Conservation (phyloP, 1,140 invertebrate species). For the Drosophila seguyi region DNA sequence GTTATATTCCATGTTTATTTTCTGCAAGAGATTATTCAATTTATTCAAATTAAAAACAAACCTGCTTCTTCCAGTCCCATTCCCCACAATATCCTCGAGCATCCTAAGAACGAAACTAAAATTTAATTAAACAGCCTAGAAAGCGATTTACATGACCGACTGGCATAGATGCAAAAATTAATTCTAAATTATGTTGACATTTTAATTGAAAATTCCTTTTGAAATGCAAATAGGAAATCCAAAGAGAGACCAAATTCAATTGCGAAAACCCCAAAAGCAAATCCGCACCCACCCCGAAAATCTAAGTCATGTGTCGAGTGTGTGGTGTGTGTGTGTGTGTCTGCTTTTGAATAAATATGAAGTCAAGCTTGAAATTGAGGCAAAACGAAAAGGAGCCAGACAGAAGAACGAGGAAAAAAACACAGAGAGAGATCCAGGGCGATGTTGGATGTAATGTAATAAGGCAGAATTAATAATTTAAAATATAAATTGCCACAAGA, state of each 20-base stretch:
- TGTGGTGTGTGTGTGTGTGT: slow-evolving; percentile 7
- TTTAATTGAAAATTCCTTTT: slow-evolving; percentile 73
- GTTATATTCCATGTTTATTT: not conserved
- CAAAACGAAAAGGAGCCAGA: slow-evolving; percentile 22
- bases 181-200: slow-evolving; percentile 56
- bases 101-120: slow-evolving; percentile 19
- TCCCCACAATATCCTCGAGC: not conserved
- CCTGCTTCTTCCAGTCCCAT: not conserved
- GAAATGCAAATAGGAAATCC: slow-evolving; percentile 60
- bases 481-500: slow-evolving; percentile 82
- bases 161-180: slow-evolving; percentile 37
- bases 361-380: slow-evolving; percentile 63
- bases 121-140: slow-evolving; percentile 33
- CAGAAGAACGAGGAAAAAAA: not conserved
- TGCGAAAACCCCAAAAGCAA: slow-evolving; percentile 52
- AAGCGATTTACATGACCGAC: slow-evolving; percentile 25
- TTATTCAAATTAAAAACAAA: slow-evolving; percentile 4
- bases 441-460: slow-evolving; percentile 66
- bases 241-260: slow-evolving; percentile 66
- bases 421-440: not conserved
- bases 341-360: slow-evolving; percentile 46
- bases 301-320: slow-evolving; percentile 39
- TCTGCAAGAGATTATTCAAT: not conserved
- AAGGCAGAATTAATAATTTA: slow-evolving; percentile 81
- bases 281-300: slow-evolving; percentile 36